Base-by-base conservation (phyloP, 2,113 vertebrate species). In the Scalopus aquaticus region DNA sequence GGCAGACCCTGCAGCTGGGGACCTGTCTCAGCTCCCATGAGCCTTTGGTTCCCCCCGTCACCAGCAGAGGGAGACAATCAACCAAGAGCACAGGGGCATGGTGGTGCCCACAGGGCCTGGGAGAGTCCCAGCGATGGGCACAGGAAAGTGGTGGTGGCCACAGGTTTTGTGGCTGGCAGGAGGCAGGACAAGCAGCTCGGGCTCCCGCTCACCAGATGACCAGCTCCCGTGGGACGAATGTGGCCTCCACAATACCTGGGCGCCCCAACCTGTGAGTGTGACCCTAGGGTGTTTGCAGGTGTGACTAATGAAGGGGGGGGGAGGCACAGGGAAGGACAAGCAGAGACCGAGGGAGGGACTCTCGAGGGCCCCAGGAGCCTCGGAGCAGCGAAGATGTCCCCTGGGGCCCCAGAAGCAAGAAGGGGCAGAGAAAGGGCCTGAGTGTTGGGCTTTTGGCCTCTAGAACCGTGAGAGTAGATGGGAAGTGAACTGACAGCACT, bases 11-110 rank as follows among this genome's bases (percentile, higher is more conserved):
- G n/a, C n/a, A n/a, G n/a, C n/a, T n/a, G n/a, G n/a, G n/a, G n/a
- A n/a, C n/a, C n/a, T n/a, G 5, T 9, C 44, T 5, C 44, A 9
- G 44, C 44, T 6, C 44, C 44, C 20, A 1, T 0, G 0, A 2
- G 28, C 19, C 10, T 4, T 17, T 26, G 77, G 62, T 85, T 69
- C 89, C 78, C 54, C 1, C 9, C 0, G 17, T 64, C 9, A 42
- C 93, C 96, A 81, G 95, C 80, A 96, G 97, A 56, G 96, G 96
- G 96, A 80, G 80, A 49, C 74, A 60, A 56, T 20, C 4, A 44
- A 82, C 44, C 44, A 44, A 44, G 5, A 56, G 46, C 67, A 58
- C 24, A 65, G 96, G 51, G 58, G 44, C 6, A 5, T 35, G 15
- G 65, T 54, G 13, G 13, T 13, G 12, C 19, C 54, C 54, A 13